Evolutionary conservation across 1,140 invertebrate genomes (phyloP).

Genomic region (Oreohelix idahoensis): DNA sequence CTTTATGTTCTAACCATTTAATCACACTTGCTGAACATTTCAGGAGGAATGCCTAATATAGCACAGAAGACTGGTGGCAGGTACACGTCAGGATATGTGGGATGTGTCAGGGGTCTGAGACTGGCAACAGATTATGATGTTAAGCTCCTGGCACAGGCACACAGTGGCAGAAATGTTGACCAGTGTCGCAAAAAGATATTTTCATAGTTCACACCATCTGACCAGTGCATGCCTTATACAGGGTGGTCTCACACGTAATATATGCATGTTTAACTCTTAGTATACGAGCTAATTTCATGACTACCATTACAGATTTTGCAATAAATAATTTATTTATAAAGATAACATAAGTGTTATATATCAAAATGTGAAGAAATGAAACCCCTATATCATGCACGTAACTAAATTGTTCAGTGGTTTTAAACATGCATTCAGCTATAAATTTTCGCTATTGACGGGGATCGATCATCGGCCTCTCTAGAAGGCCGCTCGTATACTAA

Average conservation of each 20-base stretch:
- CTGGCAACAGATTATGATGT: constrained; percentile 83
- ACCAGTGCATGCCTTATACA: background rate
- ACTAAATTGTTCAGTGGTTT: too few relatives aligned
- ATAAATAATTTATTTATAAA: background rate
- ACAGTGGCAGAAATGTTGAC: constrained; percentile 73
- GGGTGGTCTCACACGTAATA: background rate
- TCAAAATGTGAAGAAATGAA: too few relatives aligned
- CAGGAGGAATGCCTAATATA: constrained; percentile 84
- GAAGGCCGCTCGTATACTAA: too few relatives aligned
- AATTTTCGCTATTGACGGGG: too few relatives aligned
- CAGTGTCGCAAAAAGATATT: constrained; percentile 48
- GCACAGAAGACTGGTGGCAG: constrained; percentile 79
- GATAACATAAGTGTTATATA: background rate
- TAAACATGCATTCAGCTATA: too few relatives aligned
- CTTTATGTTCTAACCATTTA: too few relatives aligned
- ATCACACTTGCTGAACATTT: background rate
- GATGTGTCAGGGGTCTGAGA: constrained; percentile 86
- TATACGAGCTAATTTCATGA: background rate
- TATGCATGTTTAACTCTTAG: background rate
- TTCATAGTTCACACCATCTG: background rate
- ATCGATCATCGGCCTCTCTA: too few relatives aligned
- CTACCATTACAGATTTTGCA: background rate
- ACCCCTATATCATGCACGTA: too few relatives aligned
- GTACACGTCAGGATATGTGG: constrained; percentile 83
- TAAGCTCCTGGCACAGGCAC: constrained; percentile 77